Percentiles rank a stretch among this genome's conserved stretches.
Conservation (phyloP, 53 echinoderm and acorn worm species). For the Mesocentrotus franciscanus region DNA sequence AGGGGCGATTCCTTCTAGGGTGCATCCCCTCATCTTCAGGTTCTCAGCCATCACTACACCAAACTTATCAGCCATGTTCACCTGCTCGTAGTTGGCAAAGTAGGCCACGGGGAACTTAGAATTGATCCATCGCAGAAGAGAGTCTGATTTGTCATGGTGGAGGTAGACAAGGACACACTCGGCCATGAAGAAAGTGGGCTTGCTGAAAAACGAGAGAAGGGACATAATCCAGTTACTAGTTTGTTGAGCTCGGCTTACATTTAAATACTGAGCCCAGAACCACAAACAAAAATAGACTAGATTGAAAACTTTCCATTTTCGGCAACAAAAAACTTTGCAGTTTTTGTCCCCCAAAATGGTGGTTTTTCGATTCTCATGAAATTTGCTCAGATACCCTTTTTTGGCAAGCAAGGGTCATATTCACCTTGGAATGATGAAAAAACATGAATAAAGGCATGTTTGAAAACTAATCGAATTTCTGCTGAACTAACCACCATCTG, state of each 20-base stretch:
- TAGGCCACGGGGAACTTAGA: constrained; percentile 69
- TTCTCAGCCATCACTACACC: constrained; percentile 95
- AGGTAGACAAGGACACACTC: constrained; percentile 97
- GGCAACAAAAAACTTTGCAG: no score
- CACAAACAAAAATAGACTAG: not conserved
- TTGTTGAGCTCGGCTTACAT: not conserved
- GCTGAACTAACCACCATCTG: no score
- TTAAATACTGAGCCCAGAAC: not conserved
- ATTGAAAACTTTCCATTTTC: no score
- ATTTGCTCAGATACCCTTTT: no score
- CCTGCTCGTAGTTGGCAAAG: constrained; percentile 95
- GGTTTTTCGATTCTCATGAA: no score
- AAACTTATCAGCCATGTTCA: constrained; percentile 94
- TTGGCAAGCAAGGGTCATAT: no score
- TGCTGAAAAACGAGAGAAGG: constrained; percentile 64
- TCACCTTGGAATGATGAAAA: no score
- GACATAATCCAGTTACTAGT: not conserved
- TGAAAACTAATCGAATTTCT: no score
- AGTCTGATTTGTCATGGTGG: constrained; percentile 78
- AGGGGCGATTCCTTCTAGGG: constrained; percentile 82
- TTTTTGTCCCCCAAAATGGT: no score
- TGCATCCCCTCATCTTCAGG: constrained; percentile 77
- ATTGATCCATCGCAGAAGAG: constrained; percentile 77
- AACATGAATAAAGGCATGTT: no score
- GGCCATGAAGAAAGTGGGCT: constrained; percentile 93